Conservation (phyloP, 2,888 invertebrate genomes). For the Drosophila anomelani region DNA sequence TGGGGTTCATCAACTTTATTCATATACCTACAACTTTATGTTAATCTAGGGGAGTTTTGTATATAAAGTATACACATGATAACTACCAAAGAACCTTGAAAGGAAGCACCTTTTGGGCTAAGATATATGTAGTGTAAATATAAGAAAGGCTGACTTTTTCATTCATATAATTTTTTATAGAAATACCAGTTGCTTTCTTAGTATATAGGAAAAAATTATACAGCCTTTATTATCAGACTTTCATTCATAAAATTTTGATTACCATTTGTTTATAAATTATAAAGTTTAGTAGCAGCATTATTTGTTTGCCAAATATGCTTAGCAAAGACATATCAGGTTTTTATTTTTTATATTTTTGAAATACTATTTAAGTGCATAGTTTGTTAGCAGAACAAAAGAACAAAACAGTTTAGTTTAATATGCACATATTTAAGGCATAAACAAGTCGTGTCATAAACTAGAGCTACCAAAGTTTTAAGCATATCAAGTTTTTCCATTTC, state of each 20-base stretch:
- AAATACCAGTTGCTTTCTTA: constrained; percentile 4
- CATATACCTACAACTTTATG: not conserved
- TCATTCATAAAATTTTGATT: constrained; percentile 6
- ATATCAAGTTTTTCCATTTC: constrained; percentile 9
- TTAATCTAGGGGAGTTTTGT: constrained; percentile 1
- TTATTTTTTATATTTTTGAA: not conserved
- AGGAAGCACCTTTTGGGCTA: not conserved
- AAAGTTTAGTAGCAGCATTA: not conserved
- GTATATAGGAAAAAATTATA: not conserved
- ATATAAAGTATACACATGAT: not conserved
- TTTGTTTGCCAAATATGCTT: not conserved
- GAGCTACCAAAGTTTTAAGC: constrained; percentile 11
- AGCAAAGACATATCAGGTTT: constrained; percentile 4
- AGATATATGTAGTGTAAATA: not conserved
- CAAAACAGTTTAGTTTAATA: constrained; percentile 17
- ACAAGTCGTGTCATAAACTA: constrained; percentile 11
- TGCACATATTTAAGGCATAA: constrained; percentile 23
- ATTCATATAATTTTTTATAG: not conserved
- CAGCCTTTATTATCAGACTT: not conserved
- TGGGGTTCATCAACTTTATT: constrained; percentile 12
- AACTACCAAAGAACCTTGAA: not conserved
- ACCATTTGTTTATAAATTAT: not conserved
- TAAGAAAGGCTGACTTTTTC: not conserved
- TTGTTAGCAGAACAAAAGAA: constrained; percentile 2
- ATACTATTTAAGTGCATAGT: constrained; percentile 5